These are phyloP conservation scores for Eumeta japonica DNA, from an alignment of 1,140 invertebrate species.

Conservation along the genomic window DNA sequence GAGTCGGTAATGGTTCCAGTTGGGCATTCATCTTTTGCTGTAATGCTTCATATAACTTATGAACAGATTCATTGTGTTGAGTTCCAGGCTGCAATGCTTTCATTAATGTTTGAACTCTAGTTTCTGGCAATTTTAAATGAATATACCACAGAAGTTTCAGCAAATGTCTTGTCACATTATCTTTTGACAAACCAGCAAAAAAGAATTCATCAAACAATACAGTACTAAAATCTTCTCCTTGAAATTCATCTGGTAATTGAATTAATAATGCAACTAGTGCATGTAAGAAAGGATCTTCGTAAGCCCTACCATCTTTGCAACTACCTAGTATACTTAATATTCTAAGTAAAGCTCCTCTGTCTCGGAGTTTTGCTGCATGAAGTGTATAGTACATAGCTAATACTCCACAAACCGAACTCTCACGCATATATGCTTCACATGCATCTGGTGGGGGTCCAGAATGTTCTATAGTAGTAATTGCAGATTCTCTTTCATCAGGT, in stretches of 20 bases:
- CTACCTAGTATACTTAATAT: conserved; percentile 86
- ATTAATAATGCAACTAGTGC: conserved; percentile 86
- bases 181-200: conserved; percentile 80
- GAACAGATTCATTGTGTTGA: conserved; percentile 82
- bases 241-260: conserved; percentile 88
- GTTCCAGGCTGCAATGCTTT: conserved; percentile 85
- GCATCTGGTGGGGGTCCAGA: conserved; percentile 90
- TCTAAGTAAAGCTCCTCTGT: conserved; percentile 81
- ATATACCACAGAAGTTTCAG: conserved; percentile 92
- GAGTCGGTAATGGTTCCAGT: conserved; percentile 64
- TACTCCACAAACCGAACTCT: conserved; percentile 87
- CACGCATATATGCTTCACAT: conserved; percentile 85
- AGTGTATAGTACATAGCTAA: conserved; percentile 94
- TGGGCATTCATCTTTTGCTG: conserved; percentile 75
- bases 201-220: conserved; percentile 96
- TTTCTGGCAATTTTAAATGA: conserved; percentile 79
- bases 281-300: conserved; percentile 94
- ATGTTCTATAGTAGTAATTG: conserved; percentile 91
- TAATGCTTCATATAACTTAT: conserved; percentile 74
- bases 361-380: conserved; percentile 78
- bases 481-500: conserved; percentile 90
- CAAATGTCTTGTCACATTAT: conserved; percentile 92
- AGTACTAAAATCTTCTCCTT: conserved; percentile 91
- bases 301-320: conserved; percentile 88
- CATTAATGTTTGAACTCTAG: conserved; percentile 76